Percentiles rank a stretch among this genome's conserved stretches.
These are phyloP conservation scores for Tigriopus californicus DNA, from an alignment of 2,888 invertebrate genomes.

Conservation along the genomic window DNA sequence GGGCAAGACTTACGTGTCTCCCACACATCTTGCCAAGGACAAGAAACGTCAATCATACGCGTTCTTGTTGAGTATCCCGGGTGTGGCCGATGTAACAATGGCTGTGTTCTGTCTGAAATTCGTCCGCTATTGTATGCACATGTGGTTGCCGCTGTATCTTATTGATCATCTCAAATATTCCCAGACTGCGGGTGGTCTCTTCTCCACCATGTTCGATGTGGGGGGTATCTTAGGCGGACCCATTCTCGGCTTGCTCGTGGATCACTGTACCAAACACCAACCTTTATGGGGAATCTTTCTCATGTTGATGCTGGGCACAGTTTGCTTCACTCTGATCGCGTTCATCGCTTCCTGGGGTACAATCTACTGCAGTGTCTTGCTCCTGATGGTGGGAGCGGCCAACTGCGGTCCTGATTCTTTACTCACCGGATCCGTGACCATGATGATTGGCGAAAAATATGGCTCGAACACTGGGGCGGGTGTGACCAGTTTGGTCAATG, in stretches of 20 bases:
- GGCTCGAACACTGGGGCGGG: conserved; percentile 29
- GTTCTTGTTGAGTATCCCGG: conserved; percentile 27
- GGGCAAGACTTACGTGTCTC: no score
- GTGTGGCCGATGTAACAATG: conserved; percentile 28
- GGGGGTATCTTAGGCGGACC: conserved; percentile 32
- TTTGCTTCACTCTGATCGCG: neutral
- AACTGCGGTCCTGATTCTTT: conserved; percentile 32
- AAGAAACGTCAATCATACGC: conserved; percentile 21
- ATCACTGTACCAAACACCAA: conserved; percentile 22
- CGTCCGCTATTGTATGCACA: conserved; percentile 32
- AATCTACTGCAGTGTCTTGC: conserved; percentile 26
- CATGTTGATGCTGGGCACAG: no score
- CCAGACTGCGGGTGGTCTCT: conserved; percentile 28
- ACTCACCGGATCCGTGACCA: conserved; percentile 30
- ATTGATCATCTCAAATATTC: conserved; percentile 27
- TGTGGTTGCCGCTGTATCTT: conserved; percentile 33
- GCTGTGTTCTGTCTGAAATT: conserved; percentile 31
- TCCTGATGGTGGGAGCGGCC: conserved; percentile 29
- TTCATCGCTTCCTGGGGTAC: conserved; percentile 23
- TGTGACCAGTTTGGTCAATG: conserved; percentile 31
- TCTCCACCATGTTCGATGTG: conserved; percentile 31
- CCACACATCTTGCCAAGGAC: neutral
- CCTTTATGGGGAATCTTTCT: neutral
- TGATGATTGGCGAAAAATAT: conserved; percentile 30
- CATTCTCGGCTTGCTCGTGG: conserved; percentile 28